Evolutionary conservation across 2,888 invertebrate species (phyloP).

Genomic region (Clivina fossor): DNA sequence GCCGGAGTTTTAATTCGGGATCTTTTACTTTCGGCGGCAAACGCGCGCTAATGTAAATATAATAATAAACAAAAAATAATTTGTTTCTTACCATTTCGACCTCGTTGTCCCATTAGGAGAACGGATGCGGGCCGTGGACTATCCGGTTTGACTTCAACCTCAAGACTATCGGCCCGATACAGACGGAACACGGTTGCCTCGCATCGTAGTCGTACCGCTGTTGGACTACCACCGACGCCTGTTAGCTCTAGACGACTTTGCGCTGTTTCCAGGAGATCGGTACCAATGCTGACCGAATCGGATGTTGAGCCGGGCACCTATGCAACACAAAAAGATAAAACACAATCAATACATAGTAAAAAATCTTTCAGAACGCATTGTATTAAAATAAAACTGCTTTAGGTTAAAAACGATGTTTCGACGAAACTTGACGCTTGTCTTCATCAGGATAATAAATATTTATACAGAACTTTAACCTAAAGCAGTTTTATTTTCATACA

Average conservation of each 20-base stretch:
- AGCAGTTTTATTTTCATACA: no score
- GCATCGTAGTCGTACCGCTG: slow-evolving; percentile 60
- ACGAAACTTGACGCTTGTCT: no score
- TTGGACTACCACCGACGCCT: slow-evolving; percentile 60
- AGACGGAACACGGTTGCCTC: slow-evolving; percentile 65
- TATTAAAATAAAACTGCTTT: no score
- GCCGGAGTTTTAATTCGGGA: no score
- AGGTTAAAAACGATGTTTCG: no score
- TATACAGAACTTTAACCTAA: no score
- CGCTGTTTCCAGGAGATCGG: slow-evolving; percentile 62
- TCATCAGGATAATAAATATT: no score
- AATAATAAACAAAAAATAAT: no score
- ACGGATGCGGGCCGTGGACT: slow-evolving; percentile 65
- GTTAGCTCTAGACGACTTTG: slow-evolving; percentile 59
- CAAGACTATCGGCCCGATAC: slow-evolving; percentile 63
- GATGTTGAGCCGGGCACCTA: slow-evolving; percentile 66
- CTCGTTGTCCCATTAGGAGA: slow-evolving; percentile 49
- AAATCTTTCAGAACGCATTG: no score
- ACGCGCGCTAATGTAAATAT: no score
- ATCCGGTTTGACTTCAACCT: slow-evolving; percentile 61
- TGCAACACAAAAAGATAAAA: slow-evolving; percentile 41
- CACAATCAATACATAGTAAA: no score
- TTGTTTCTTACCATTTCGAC: slow-evolving; percentile 41
- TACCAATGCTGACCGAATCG: slow-evolving; percentile 59
- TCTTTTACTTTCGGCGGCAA: no score